Conservation (phyloP, 2,797 vertebrate species). For the Garrulus glandarius region DNA sequence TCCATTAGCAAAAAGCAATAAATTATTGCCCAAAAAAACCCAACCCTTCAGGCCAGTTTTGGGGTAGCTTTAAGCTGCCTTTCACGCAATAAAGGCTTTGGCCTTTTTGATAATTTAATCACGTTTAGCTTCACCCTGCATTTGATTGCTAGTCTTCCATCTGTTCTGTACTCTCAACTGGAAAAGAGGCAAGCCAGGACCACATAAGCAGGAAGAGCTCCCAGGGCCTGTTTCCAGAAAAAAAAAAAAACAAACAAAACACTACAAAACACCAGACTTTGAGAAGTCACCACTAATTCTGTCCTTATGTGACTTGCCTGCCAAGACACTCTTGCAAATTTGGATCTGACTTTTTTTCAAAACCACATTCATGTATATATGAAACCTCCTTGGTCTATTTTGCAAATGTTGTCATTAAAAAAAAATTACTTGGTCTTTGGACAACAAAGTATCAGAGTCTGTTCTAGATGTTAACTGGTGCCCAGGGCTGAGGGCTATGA, state of each 20-base stretch:
- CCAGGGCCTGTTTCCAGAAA: not conserved
- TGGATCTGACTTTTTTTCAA: not conserved
- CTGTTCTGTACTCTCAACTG: not conserved
- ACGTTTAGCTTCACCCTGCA: not conserved
- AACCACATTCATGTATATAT: not conserved
- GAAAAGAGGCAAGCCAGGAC: not conserved
- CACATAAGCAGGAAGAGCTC: not conserved
- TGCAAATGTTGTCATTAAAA: not conserved
- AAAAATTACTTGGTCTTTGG: not conserved
- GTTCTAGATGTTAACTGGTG: not conserved
- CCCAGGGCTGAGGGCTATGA: not conserved
- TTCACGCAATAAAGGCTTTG: not conserved
- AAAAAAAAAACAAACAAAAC: too few relatives aligned
- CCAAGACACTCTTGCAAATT: not conserved
- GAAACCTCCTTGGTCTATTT: not conserved
- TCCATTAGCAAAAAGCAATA: not conserved
- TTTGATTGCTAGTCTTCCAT: not conserved
- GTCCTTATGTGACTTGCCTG: rapidly evolving
- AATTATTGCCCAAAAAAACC: not conserved
- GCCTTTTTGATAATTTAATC: conserved; percentile 26
- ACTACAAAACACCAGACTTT: not conserved
- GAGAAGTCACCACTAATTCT: not conserved
- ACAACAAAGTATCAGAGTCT: not conserved
- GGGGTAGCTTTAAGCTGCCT: conserved; percentile 10
- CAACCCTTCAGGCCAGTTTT: not conserved